Base-by-base conservation (phyloP, 2,888 invertebrate genomes). In the Ochropleura plecta region DNA sequence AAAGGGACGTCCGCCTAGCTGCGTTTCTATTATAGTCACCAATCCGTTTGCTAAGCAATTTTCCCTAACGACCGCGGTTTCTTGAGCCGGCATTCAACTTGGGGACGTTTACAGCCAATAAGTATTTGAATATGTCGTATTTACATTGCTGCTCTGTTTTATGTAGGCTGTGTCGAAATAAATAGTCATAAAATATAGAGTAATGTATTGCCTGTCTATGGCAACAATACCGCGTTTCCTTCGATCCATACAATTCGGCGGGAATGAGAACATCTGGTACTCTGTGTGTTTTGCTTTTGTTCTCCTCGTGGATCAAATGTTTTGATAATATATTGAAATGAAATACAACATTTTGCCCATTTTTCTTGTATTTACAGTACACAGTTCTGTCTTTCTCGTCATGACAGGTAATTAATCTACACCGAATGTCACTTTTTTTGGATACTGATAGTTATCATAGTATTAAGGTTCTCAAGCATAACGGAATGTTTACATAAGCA, bases 251-350 rank as follows among this genome's bases (percentile, higher is more conserved):
- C 76, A 74, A 85, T 79, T 79, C 74, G 70, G 67, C 72, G 85
- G 85, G 85, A 85, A 85, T 42, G 71, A 70, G 78, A 85, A 76
- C 85, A 85, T 75, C 85, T 85, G 85, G 69, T 83, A 81, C 78
- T 83, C 83, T 81, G 76, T 85, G 76, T 79, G 83, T 77, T 79
- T 77, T 81, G 85, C 81, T 81, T 80, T 85, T 79, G 75, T 75
- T 79, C 71, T 73, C 49, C 16, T 64, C 42, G 65, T 64, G 55
- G 73, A 76, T 73, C 73, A 76, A 82, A 80, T 83, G 71, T 83
- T 71, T 67, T 76, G 48, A 79, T 68, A 68, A 30, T 57, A 67
- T 42, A 78, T 64, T 57, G 51, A 59, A 70, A 77, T 59, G n/a
- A 16, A 77, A 77, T 64, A 51, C 20, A 64, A 48, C 70, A 62